A percentile compares a stretch with the other conserved stretches of the same genome.
Conservation (phyloP, 2,113 vertebrate species). For the Otus sunia region DNA sequence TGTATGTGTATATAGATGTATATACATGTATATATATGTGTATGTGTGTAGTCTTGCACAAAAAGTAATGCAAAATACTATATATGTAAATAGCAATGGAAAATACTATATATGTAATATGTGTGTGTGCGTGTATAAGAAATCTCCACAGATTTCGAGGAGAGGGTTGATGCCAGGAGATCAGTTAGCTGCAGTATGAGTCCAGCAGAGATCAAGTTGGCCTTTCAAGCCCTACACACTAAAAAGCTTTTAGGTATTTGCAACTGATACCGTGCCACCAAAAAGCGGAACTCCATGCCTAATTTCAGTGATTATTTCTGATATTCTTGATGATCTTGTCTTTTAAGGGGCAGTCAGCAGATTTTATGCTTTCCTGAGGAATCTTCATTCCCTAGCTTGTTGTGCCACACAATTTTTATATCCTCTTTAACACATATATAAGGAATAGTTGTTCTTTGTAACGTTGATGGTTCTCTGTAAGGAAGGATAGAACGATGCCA, state of each 20-base stretch:
- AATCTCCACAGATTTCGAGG: neutral
- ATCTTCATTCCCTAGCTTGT: neutral
- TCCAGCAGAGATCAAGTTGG: neutral
- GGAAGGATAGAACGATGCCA: neutral
- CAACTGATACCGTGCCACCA: neutral
- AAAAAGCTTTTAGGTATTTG: neutral
- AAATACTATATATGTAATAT: neutral
- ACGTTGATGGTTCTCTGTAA: neutral
- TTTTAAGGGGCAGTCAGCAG: neutral
- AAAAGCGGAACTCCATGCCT: neutral
- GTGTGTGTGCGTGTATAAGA: neutral
- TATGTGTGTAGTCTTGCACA: neutral
- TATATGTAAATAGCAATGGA: neutral
- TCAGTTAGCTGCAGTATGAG: neutral
- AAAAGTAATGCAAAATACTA: neutral
- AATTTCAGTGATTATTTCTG: neutral
- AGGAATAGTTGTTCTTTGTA: neutral
- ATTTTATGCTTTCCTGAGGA: neutral
- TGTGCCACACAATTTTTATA: neutral
- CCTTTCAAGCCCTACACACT: neutral
- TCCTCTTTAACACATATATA: fast-evolving
- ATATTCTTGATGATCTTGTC: neutral
- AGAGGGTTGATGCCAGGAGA: neutral
- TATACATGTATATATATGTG: too few relatives aligned
- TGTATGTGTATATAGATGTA: fast-evolving